These are phyloP conservation scores for Venustoraphidia nigricollis DNA, from an alignment of 2,888 invertebrate genomes.

Conservation along the genomic window DNA sequence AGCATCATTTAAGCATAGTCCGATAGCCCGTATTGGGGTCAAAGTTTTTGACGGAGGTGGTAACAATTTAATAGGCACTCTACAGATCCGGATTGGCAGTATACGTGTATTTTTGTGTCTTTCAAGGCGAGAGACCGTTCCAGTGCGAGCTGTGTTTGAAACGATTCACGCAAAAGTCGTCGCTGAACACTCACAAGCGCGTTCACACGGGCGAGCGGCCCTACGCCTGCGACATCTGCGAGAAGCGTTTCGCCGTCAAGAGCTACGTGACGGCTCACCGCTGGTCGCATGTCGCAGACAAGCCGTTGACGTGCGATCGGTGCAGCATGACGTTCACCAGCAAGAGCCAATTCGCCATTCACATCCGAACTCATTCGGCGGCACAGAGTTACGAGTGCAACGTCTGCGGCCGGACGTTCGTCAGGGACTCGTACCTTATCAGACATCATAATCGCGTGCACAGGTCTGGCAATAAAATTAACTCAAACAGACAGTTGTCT, in stretches of 20 bases:
- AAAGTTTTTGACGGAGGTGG: too few species aligned
- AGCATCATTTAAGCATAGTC: too few species aligned
- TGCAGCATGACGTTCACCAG: slow-evolving; percentile 60
- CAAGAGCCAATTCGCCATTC: slow-evolving; percentile 58
- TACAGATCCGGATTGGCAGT: too few species aligned
- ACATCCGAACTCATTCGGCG: slow-evolving; percentile 57
- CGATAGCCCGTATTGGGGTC: too few species aligned
- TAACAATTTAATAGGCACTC: too few species aligned
- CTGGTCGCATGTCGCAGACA: slow-evolving; percentile 66
- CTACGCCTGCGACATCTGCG: slow-evolving; percentile 64
- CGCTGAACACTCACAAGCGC: slow-evolving; percentile 65
- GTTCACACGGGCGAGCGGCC: slow-evolving; percentile 68
- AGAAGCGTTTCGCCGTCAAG: slow-evolving; percentile 66
- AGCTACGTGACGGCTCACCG: slow-evolving; percentile 68
- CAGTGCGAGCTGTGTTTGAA: slow-evolving; percentile 61
- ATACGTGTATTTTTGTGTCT: background rate
- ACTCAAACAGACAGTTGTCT: too few species aligned
- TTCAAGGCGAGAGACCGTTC: slow-evolving; percentile 45
- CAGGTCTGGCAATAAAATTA: slow-evolving; percentile 21
- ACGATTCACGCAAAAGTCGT: slow-evolving; percentile 67
- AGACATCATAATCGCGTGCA: slow-evolving; percentile 64
- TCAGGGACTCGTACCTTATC: slow-evolving; percentile 62
- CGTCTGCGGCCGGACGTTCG: slow-evolving; percentile 58
- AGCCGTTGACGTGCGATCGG: slow-evolving; percentile 54
- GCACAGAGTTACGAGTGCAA: slow-evolving; percentile 58